Evolutionary conservation across 2,888 invertebrate genomes (phyloP), one percentile per base, ranked within the genome.

Genomic region (Ceraclea dissimilis): DNA sequence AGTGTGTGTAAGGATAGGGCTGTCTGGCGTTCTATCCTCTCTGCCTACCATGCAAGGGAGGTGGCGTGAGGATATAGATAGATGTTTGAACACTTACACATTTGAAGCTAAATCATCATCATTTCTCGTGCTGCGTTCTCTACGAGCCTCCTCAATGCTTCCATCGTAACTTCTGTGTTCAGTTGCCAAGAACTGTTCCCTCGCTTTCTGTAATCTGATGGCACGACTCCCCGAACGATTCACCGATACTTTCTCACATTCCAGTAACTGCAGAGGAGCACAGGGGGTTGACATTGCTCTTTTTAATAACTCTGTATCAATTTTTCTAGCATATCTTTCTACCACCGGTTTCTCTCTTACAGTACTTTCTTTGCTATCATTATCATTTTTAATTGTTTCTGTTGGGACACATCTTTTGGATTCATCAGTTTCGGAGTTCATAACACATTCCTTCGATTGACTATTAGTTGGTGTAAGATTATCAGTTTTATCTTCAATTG

Each of bases 121-220:
- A 33, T 55, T 56, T 5, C 50, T 47, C n/a, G 59, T 49, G 39
- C 54, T 54, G 58, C 54, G 34, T 17, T 57, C 47, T 62, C 58
- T 56, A 52, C 55, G 33, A 16, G 49, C 31, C 49, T 62, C 50
- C 16, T 54, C 59, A 52, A 59, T 62, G 6, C 47, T 54, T 33
- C 53, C 56, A 18, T 60, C 57, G 19, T 46, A 51, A 2, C 44
- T 50, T 33, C 61, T 60, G 13, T 48, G 52, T 54, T 62, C 63
- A n/a, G 57, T 62, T 51, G 64, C 62, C 11, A 90, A 67, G 63
- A 90, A 90, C 62, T 82, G 83, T 63, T 89, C 87, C 65, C 86
- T 85, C 1, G 90, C 89, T 57, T 79, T 81, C 62, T 82, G 79
- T 10, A 88, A 71, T 60, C 80, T 82, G n/a, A 79, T 74, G 0